These are phyloP conservation scores for Eolophus roseicapilla DNA, from an alignment of 2,113 vertebrate genomes.

Conservation along the genomic window DNA sequence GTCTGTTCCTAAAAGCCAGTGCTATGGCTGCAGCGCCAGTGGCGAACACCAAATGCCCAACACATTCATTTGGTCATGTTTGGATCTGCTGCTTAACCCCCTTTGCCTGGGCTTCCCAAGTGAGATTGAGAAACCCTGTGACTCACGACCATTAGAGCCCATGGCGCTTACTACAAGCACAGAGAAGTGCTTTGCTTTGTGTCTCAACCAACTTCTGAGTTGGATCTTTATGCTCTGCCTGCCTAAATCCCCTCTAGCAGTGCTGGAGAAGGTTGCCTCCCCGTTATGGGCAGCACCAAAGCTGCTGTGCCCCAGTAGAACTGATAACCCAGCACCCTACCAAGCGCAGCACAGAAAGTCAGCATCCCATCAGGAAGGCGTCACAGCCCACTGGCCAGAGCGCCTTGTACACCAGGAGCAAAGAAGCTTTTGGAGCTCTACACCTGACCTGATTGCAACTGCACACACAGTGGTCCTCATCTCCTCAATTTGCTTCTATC, in stretches of 20 bases:
- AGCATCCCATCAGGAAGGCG: background rate
- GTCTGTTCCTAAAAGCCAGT: background rate
- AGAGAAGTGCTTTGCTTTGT: background rate
- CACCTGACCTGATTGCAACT: background rate
- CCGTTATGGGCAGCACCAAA: background rate
- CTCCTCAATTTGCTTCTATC: background rate
- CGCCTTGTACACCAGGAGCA: background rate
- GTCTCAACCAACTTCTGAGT: background rate
- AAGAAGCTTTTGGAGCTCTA: background rate
- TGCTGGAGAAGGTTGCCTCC: background rate
- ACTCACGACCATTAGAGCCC: background rate
- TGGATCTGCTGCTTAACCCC: background rate
- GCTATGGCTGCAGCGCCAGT: accelerated
- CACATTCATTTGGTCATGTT: background rate
- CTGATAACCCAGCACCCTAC: background rate
- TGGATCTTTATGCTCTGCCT: background rate
- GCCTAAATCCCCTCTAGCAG: background rate
- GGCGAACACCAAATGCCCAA: background rate
- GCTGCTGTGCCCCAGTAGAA: accelerated
- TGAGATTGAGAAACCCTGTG: background rate
- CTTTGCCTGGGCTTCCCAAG: background rate
- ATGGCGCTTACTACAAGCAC: background rate
- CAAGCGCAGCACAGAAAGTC: background rate
- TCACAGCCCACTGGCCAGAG: background rate
- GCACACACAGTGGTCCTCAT: background rate